A percentile compares a stretch with the other conserved stretches of the same genome.
Conservation (phyloP, 1,140 invertebrate genomes). For the Drosophila navojoa region DNA sequence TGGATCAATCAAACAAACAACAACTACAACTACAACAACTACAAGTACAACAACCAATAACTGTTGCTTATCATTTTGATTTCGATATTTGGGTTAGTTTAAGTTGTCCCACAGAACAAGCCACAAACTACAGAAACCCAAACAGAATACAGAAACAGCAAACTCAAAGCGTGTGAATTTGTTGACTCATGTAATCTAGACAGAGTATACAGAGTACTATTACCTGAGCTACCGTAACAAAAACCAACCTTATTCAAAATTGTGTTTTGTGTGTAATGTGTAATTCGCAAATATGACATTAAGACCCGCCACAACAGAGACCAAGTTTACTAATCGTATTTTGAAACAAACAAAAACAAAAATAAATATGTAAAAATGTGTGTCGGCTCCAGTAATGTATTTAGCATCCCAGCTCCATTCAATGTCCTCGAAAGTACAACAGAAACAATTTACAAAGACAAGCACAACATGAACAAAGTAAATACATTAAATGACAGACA, state of each 20-base stretch:
- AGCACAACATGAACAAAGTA: conserved; percentile 51
- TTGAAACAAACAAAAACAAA: not conserved
- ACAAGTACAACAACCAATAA: conserved; percentile 24
- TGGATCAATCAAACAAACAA: conserved; percentile 17
- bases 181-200: conserved; percentile 64
- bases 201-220: conserved; percentile 44
- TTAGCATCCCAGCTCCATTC: conserved; percentile 26
- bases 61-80: conserved; percentile 33
- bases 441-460: conserved; percentile 40
- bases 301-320: conserved; percentile 12
- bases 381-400: conserved; percentile 24
- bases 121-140: conserved; percentile 38
- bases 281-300: conserved; percentile 38
- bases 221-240: conserved; percentile 9
- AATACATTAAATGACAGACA: conserved; percentile 59
- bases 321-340: conserved; percentile 36
- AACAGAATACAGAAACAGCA: conserved; percentile 28
- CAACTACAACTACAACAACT: not conserved
- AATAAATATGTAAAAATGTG: conserved; percentile 23
- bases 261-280: conserved; percentile 66
- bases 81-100: conserved; percentile 35
- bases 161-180: conserved; percentile 55
- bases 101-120: conserved; percentile 37
- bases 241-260: conserved; percentile 22
- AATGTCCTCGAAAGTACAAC: conserved; percentile 27